Conservation (phyloP, 2,797 vertebrate species). For the Myripristis jacobus region DNA sequence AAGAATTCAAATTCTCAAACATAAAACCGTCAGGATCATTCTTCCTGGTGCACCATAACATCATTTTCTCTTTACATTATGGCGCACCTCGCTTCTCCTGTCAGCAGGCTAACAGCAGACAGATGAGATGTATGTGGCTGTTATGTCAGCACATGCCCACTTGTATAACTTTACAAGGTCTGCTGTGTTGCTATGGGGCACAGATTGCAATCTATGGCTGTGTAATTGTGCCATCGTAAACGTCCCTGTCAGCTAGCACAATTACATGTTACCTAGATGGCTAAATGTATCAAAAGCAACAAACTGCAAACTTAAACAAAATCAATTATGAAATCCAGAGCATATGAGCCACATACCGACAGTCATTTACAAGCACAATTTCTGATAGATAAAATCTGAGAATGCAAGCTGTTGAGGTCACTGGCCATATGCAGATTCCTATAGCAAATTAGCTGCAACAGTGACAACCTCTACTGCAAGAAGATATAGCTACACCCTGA, state of each 20-base stretch:
- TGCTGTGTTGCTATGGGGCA: conserved; percentile 57
- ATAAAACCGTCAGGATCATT: not conserved
- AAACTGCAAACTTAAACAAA: not conserved
- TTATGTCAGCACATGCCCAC: conserved; percentile 74
- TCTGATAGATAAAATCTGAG: conserved; percentile 10
- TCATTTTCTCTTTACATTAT: conserved; percentile 12
- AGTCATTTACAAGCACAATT: not conserved
- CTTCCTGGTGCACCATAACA: not conserved
- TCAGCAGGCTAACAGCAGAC: conserved; percentile 12
- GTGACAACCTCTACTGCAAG: conserved; percentile 21
- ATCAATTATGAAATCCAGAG: conserved; percentile 1
- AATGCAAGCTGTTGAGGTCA: conserved; percentile 2
- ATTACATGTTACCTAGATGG: conserved; percentile 4
- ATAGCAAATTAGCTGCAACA: conserved; percentile 22
- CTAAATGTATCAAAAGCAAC: not conserved
- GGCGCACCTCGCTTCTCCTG: conserved; percentile 33
- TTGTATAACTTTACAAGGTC: conserved; percentile 74
- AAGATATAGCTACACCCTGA: conserved; percentile 36
- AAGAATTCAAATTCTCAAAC: not conserved
- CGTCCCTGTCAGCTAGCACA: conserved; percentile 39
- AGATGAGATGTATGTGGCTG: conserved; percentile 52
- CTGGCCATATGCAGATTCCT: conserved; percentile 19
- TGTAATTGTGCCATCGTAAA: conserved; percentile 62
- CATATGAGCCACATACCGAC: not conserved
- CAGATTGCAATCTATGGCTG: conserved; percentile 59